Evolutionary conservation across 2,797 vertebrate genomes (phyloP).

Genomic region (Channa striata): DNA sequence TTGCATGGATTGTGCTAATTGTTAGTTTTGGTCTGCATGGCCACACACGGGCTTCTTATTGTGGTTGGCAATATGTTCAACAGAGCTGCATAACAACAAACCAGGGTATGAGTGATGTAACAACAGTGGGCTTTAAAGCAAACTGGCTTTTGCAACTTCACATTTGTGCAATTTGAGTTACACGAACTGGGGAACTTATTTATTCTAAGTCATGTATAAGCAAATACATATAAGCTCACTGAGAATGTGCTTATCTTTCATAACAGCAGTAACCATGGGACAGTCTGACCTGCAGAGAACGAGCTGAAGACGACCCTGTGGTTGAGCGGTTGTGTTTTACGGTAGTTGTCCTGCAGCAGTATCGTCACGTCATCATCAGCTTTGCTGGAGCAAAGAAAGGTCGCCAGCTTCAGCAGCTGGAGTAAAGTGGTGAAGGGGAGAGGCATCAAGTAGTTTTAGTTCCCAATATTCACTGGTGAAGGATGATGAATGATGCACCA

Average conservation of each 20-base stretch:
- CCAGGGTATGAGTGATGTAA: neutral
- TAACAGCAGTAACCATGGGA: neutral
- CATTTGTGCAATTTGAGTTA: conserved; percentile 8
- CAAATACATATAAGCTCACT: neutral
- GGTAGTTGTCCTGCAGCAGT: conserved; percentile 83
- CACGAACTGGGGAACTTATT: neutral
- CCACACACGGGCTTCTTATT: conserved; percentile 24
- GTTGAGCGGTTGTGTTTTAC: conserved; percentile 80
- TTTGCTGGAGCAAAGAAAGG: conserved; percentile 79
- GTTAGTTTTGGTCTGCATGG: conserved; percentile 21
- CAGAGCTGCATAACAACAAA: neutral
- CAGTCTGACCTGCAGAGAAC: conserved; percentile 76
- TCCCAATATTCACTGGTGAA: neutral
- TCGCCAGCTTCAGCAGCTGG: conserved; percentile 83
- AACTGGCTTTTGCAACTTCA: conserved; percentile 5
- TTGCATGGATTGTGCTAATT: conserved; percentile 41
- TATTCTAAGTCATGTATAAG: neutral
- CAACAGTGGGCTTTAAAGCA: conserved; percentile 13
- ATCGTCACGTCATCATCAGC: conserved; percentile 51
- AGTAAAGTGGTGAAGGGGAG: conserved; percentile 1
- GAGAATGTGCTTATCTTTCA: neutral
- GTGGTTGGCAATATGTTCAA: conserved; percentile 13
- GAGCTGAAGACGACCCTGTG: conserved; percentile 79
- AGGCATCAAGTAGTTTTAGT: neutral
- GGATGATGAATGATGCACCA: too few relatives aligned